Evolutionary conservation across 2,797 vertebrate species (phyloP), one percentile per base, ranked within the genome.

Genomic region (Sebastes nivosus): DNA sequence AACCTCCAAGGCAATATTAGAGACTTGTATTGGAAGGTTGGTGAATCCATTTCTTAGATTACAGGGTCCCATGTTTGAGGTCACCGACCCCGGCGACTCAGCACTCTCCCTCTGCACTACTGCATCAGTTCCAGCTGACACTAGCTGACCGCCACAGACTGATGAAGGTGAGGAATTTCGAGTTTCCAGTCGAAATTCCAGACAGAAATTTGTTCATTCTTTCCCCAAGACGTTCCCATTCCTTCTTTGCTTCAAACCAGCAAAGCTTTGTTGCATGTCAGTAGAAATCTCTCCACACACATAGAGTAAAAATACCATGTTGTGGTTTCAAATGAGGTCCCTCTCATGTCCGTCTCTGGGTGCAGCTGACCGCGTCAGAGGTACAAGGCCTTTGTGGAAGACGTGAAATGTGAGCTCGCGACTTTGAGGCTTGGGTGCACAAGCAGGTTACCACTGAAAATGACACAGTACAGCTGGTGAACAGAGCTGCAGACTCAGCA

Each of bases 141-240:
- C 50, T 46, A 38, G 36, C 36, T 38, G 36, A 24, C 52, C 0
- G 59, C 79, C 79, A 68, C 81, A 72, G 55, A 83, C 73, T 80
- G 76, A 27, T 32, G 60, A 57, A 83, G 79, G 88, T 94, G 93
- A 94, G 94, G 95, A 96, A 95, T 95, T 92, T 95, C 25, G 75
- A 94, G 89, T 86, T 94, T 92, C 86, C 88, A 36, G 50, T 79
- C 72, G 75, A 95, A 94, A 95, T 95, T 94, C 94, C 91, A 67
- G 29, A n/a, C 60, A 13, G 70, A 73, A 79, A 78, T 70, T 57
- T 88, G 13, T 54, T 81, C 67, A 59, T 90, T 92, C 67, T 81
- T 79, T 74, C 36, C 58, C 22, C 12, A 63, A 86, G 79, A 70
- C 16, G 20, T 77, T 79, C 57, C 74, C 10, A 22, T 74, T 65